Evolutionary conservation across 92 coral and sea anemone species (phyloP).

Genomic region (Scolanthus callimorphus): DNA sequence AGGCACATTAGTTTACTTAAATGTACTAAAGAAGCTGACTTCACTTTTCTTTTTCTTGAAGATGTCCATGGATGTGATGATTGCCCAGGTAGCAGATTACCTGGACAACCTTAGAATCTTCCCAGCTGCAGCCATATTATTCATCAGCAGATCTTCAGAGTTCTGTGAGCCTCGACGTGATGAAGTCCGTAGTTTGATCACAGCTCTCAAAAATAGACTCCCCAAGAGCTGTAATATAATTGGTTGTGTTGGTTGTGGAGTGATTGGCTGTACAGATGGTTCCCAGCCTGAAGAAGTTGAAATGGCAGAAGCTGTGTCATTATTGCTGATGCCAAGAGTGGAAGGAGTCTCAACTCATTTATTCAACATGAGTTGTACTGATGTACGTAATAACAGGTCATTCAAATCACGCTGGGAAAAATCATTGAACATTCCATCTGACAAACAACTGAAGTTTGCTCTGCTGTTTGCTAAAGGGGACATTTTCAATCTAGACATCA

Average conservation of each 20-base stretch:
- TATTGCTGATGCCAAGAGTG: slow-evolving; percentile 85
- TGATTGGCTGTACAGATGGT: slow-evolving; percentile 73
- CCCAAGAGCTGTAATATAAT: slow-evolving; percentile 68
- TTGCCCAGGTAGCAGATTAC: slow-evolving; percentile 60
- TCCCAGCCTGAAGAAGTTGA: slow-evolving; percentile 66
- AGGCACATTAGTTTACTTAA: no score
- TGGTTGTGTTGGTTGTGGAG: slow-evolving; percentile 80
- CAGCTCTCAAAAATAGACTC: slow-evolving; percentile 48
- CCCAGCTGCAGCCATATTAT: slow-evolving; percentile 80
- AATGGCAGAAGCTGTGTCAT: slow-evolving; percentile 64
- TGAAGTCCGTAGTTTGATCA: slow-evolving; percentile 60
- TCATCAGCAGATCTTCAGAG: slow-evolving; percentile 61
- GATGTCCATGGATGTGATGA: slow-evolving; percentile 78
- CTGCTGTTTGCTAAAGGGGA: slow-evolving; percentile 76
- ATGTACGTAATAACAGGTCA: slow-evolving; percentile 69
- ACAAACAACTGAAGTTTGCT: slow-evolving; percentile 71
- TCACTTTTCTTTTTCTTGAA: no score
- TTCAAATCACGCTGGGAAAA: slow-evolving; percentile 75
- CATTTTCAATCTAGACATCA: slow-evolving; percentile 61
- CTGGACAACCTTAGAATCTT: slow-evolving; percentile 62
- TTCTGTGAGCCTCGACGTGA: slow-evolving; percentile 61
- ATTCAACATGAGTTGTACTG: slow-evolving; percentile 74
- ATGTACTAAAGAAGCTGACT: no score
- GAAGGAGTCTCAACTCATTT: slow-evolving; percentile 66
- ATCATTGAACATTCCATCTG: slow-evolving; percentile 65